A percentile compares a stretch with the other conserved stretches of the same genome.
Evolutionary conservation across 2,888 invertebrate genomes (phyloP).

Genomic region (Apamea anceps): DNA sequence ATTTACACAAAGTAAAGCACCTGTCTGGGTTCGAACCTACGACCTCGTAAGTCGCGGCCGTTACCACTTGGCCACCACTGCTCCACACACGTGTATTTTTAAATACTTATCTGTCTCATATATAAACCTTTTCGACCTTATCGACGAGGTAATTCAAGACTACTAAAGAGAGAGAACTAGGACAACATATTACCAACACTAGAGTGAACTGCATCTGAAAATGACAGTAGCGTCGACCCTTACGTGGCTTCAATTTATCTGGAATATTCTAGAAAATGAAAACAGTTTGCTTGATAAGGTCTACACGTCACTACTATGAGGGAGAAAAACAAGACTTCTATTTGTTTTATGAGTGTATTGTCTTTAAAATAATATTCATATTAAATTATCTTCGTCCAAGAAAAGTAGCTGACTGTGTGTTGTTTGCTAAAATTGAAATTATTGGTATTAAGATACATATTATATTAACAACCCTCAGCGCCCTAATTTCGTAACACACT

Average conservation of each 20-base stretch:
- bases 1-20: no score
- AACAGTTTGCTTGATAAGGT: constrained; percentile 17
- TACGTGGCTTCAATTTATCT: constrained; percentile 32
- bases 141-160: constrained; percentile 9
- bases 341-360: constrained; percentile 18
- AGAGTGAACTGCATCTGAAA: constrained; percentile 44
- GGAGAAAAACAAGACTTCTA: constrained; percentile 7
- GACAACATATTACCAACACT: constrained; percentile 8
- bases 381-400: background rate
- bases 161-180: constrained; percentile 1
- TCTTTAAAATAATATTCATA: background rate
- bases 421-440: background rate
- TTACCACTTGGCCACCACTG: no score
- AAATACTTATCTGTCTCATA: background rate
- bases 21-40: no score
- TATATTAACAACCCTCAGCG: no score
- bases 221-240: constrained; percentile 21
- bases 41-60: no score
- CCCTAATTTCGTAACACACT: no score
- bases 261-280: constrained; percentile 38
- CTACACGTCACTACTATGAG: constrained; percentile 9
- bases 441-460: background rate
- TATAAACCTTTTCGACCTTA: background rate
- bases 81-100: no score
- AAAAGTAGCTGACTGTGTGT: background rate